phyloP scores from a whole-genome alignment of 2,113 vertebrate genomes.

The Pleuronectes platessa region DNA sequence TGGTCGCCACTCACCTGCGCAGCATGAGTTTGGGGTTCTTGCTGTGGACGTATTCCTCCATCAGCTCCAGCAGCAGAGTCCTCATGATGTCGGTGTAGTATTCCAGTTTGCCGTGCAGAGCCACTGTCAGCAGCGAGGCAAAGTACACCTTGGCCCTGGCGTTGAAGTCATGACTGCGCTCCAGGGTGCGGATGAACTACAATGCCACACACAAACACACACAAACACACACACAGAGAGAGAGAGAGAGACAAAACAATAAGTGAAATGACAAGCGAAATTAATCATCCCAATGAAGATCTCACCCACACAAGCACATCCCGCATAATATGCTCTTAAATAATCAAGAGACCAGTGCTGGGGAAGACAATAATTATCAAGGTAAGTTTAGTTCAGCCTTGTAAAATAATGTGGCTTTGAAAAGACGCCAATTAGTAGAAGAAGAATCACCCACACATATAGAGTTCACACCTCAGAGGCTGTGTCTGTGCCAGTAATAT shows the following conservation, averaged over 20 bases:
- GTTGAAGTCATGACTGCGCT: slow-evolving; percentile 93
- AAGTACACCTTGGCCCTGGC: slow-evolving; percentile 96
- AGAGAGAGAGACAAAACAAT: too few species aligned
- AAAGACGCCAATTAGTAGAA: slow-evolving; percentile 57
- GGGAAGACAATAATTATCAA: slow-evolving; percentile 54
- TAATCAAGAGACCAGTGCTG: slow-evolving; percentile 40
- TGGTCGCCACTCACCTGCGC: slow-evolving; percentile 85
- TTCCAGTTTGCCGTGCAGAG: slow-evolving; percentile 96
- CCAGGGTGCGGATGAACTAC: slow-evolving; percentile 96
- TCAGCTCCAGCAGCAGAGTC: slow-evolving; percentile 93
- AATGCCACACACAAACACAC: slow-evolving; percentile 33
- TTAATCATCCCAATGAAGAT: slow-evolving; percentile 31
- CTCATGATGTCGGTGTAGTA: slow-evolving; percentile 99
- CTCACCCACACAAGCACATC: slow-evolving; percentile 28
- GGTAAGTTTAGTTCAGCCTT: slow-evolving; percentile 54
- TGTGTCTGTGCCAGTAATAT: slow-evolving; percentile 51
- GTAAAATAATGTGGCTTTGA: slow-evolving; percentile 35
- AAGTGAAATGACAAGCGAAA: slow-evolving; percentile 24
- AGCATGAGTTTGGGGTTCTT: slow-evolving; percentile 99
- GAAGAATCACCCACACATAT: slow-evolving; percentile 57
- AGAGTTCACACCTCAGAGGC: slow-evolving; percentile 61
- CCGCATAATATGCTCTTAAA: slow-evolving; percentile 33
- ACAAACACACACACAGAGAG: not conserved
- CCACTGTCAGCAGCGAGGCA: slow-evolving; percentile 95
- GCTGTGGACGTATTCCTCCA: slow-evolving; percentile 93